phyloP scores from a whole-genome alignment of 2,797 vertebrate species.

The Gambusia yucatana region DNA sequence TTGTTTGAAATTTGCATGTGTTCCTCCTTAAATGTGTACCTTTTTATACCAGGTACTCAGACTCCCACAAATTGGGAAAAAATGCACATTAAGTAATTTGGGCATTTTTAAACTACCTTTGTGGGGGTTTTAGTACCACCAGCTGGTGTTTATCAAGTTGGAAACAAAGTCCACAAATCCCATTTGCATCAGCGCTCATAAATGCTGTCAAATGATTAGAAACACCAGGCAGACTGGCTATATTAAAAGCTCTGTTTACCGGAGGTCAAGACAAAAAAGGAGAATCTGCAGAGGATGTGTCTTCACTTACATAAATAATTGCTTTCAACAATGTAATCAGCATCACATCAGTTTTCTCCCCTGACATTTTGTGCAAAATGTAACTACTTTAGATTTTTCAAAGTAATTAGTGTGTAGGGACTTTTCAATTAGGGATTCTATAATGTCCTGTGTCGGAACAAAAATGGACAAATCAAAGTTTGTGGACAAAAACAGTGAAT shows the following conservation, averaged over 20 bases:
- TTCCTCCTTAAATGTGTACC: constrained; percentile 55
- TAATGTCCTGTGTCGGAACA: not conserved
- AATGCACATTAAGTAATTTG: not conserved
- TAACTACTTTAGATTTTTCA: not conserved
- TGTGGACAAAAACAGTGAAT: not conserved
- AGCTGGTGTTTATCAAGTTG: not conserved
- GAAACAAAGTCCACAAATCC: not conserved
- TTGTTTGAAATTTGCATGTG: constrained; percentile 33
- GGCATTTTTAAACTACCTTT: not conserved
- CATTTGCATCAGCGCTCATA: not conserved
- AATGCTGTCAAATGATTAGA: not conserved
- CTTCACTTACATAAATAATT: not conserved
- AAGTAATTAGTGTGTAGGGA: not conserved
- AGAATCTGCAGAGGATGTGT: not conserved
- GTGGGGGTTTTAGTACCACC: not conserved
- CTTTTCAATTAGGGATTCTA: not conserved
- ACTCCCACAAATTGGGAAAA: not conserved
- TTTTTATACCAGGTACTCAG: not conserved
- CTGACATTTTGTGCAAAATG: not conserved
- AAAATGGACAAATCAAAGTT: not conserved
- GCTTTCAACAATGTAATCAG: not conserved
- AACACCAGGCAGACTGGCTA: not conserved
- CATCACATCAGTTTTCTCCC: not conserved
- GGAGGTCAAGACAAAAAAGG: not conserved
- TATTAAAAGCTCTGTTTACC: not conserved